Evolutionary conservation across 92 coral and sea anemone genomes (phyloP).

Genomic region (Pocillopora grandis): DNA sequence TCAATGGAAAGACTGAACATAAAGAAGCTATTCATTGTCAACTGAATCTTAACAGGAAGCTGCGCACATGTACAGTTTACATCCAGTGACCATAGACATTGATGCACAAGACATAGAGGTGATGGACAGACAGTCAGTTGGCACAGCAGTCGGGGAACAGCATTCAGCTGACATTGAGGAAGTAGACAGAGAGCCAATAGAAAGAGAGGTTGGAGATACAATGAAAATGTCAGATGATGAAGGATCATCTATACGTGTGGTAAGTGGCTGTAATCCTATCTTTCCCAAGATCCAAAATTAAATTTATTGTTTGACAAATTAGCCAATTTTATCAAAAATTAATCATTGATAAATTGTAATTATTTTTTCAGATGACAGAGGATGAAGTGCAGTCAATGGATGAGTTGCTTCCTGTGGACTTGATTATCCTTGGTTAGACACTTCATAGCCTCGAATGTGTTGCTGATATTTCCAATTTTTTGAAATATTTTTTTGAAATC

Average conservation of each 20-base stretch:
- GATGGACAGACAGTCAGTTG: neutral
- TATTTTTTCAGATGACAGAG: conserved; percentile 28
- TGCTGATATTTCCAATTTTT: no score
- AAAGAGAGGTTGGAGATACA: neutral
- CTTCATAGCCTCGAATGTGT: no score
- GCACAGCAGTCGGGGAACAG: neutral
- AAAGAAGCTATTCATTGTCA: neutral
- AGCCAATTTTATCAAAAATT: neutral
- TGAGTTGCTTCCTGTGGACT: conserved; percentile 31
- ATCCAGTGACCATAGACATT: neutral
- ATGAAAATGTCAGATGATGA: no score
- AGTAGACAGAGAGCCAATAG: neutral
- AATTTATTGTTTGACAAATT: no score
- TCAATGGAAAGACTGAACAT: no score
- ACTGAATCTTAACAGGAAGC: neutral
- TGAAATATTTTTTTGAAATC: no score
- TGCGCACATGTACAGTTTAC: neutral
- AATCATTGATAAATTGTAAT: neutral
- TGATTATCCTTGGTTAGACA: conserved; percentile 24
- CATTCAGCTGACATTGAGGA: neutral
- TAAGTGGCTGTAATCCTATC: neutral
- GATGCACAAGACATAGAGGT: neutral
- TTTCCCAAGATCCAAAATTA: no score
- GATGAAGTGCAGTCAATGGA: conserved; percentile 37
- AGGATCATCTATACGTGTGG: conserved; percentile 20